A percentile compares a stretch with the other conserved stretches of the same genome.
These are phyloP conservation scores for Ambastaia sidthimunki DNA, from an alignment of 2,797 vertebrate genomes.

Conservation along the genomic window DNA sequence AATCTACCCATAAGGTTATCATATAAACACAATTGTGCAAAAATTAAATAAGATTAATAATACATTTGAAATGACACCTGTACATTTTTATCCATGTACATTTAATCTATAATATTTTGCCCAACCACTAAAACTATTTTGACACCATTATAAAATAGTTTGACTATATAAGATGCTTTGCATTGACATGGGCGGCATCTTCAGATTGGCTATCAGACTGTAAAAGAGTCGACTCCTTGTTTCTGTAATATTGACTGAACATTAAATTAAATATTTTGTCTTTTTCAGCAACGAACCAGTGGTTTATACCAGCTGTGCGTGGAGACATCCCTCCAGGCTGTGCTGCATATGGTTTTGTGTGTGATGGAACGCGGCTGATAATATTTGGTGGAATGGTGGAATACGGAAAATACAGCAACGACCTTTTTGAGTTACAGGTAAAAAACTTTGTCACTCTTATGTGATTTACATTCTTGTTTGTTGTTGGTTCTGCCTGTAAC, in stretches of 20 bases:
- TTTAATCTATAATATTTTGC: too few relatives aligned
- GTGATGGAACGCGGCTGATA: conserved; percentile 91
- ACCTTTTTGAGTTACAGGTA: conserved; percentile 96
- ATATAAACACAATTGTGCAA: background rate
- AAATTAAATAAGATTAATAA: too few relatives aligned
- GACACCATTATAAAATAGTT: background rate
- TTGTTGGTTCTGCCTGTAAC: background rate
- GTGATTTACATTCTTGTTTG: background rate
- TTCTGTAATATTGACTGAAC: background rate
- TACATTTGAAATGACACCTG: too few relatives aligned
- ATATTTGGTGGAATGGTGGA: conserved; percentile 98
- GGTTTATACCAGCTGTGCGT: conserved; percentile 95
- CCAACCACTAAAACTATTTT: too few relatives aligned
- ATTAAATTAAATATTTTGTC: background rate
- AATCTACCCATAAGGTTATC: background rate
- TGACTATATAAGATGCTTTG: background rate
- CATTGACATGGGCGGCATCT: background rate
- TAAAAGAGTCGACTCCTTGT: background rate
- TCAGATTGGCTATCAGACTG: background rate
- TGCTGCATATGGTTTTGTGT: conserved; percentile 95
- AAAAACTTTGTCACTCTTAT: background rate
- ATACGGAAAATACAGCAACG: conserved; percentile 97
- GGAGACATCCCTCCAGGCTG: conserved; percentile 95
- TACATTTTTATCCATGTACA: too few relatives aligned
- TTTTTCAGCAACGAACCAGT: conserved; percentile 90